phyloP scores from a whole-genome alignment of 2,797 vertebrate genomes.

The Hyperoplus lanceolatus region DNA sequence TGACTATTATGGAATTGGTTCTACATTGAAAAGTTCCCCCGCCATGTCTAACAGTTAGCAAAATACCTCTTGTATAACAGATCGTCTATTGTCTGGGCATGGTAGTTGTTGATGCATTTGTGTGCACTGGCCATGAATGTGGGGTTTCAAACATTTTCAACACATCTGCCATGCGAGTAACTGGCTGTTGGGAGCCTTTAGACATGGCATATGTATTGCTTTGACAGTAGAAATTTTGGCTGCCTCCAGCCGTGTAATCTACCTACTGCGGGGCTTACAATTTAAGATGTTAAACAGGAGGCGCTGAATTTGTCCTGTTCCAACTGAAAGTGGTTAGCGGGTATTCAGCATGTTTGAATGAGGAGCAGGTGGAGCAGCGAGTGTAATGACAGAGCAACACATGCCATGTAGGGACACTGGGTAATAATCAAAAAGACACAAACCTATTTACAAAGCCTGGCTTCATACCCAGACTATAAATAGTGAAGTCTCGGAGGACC shows the following conservation, averaged over 20 bases:
- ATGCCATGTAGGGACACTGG: constrained; percentile 35
- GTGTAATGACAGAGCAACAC: constrained; percentile 57
- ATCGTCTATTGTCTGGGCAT: background rate
- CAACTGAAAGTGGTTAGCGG: constrained; percentile 43
- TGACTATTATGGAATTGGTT: constrained; percentile 15
- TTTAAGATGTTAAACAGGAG: constrained; percentile 19
- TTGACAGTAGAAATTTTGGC: background rate
- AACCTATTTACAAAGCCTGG: constrained; percentile 91
- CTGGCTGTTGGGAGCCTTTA: background rate
- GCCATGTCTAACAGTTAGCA: background rate
- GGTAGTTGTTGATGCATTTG: background rate
- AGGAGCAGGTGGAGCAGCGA: constrained; percentile 20
- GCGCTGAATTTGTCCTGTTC: constrained; percentile 20
- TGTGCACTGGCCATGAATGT: background rate
- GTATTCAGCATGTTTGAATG: constrained; percentile 54
- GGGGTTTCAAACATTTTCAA: background rate
- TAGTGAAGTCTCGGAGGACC: constrained; percentile 89
- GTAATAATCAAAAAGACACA: constrained; percentile 66
- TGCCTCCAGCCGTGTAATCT: background rate
- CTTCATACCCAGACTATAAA: constrained; percentile 93
- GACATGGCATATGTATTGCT: background rate
- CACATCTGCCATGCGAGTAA: background rate
- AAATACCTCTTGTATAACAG: background rate
- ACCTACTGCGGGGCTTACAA: background rate
- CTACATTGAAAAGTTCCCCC: background rate